Conservation (phyloP, 2,797 vertebrate species). For the Octomys mimax region DNA sequence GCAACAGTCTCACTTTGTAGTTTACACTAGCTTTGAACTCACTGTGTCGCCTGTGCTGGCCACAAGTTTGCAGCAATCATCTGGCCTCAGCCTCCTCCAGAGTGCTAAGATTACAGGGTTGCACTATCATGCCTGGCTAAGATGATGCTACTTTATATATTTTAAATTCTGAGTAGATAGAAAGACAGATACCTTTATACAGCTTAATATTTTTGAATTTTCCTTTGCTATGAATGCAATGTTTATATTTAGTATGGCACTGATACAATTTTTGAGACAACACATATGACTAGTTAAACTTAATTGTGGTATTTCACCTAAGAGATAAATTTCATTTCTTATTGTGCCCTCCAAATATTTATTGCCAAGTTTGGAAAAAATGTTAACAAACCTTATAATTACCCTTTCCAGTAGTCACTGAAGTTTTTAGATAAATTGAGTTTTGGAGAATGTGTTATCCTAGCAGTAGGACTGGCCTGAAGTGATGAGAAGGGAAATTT, state of each 20-base stretch:
- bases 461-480: constrained; percentile 54
- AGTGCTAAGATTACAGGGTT: not conserved
- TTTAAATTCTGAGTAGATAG: not conserved
- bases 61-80: not conserved
- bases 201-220: constrained; percentile 31
- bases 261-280: not conserved
- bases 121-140: not conserved
- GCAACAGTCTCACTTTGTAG: not conserved
- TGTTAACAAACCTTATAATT: constrained; percentile 51
- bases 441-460: constrained; percentile 71
- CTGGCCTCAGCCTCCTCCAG: not conserved
- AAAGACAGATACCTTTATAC: not conserved
- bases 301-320: constrained; percentile 12
- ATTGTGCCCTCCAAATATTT: not conserved
- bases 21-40: not conserved
- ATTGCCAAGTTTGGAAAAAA: constrained; percentile 54
- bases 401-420: constrained; percentile 49
- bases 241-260: not conserved
- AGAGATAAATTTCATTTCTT: constrained; percentile 48
- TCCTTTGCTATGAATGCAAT: not conserved
- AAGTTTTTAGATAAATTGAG: constrained; percentile 47
- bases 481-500: constrained; percentile 72
- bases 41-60: not conserved
- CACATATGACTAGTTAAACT: not conserved
- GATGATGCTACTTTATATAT: not conserved